Percentiles rank a stretch among this genome's conserved stretches.
phyloP scores from a whole-genome alignment of 2,797 vertebrate genomes.

The Propithecus perrieri region DNA sequence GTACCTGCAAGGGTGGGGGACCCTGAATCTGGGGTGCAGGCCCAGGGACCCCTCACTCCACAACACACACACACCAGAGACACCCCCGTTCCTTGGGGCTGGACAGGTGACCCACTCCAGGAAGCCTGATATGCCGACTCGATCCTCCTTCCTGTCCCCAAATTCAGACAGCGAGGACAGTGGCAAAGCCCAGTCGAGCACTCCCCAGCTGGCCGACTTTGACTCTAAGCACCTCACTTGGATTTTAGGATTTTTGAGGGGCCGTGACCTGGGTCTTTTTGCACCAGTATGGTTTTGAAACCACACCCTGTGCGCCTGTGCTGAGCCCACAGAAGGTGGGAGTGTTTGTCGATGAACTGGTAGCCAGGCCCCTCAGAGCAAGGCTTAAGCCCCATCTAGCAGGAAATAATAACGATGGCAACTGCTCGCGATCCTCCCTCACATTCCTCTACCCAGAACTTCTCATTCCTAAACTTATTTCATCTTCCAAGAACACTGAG shows the following conservation, averaged over 20 bases:
- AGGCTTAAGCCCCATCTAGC: background rate
- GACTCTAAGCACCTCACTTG: background rate
- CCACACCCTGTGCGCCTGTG: background rate
- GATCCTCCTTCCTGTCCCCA: background rate
- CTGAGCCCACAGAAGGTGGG: background rate
- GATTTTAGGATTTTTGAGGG: background rate
- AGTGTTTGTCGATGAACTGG: background rate
- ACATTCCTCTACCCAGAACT: background rate
- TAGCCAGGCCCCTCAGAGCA: background rate
- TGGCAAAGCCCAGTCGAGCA: background rate
- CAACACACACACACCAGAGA: background rate
- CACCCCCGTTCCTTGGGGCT: too few relatives aligned
- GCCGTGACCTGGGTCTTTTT: background rate
- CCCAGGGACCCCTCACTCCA: background rate
- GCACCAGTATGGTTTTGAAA: background rate
- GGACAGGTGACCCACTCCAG: background rate
- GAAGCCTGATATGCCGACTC: background rate
- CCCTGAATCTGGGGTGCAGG: background rate
- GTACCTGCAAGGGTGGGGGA: slow-evolving; percentile 87
- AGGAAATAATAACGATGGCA: background rate
- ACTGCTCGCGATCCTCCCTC: too few relatives aligned
- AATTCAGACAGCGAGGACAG: background rate
- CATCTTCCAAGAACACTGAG: background rate
- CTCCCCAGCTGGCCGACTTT: background rate
- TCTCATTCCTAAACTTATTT: background rate